phyloP scores from a whole-genome alignment of 1,140 invertebrate genomes.

The Drosophila nasuta region DNA sequence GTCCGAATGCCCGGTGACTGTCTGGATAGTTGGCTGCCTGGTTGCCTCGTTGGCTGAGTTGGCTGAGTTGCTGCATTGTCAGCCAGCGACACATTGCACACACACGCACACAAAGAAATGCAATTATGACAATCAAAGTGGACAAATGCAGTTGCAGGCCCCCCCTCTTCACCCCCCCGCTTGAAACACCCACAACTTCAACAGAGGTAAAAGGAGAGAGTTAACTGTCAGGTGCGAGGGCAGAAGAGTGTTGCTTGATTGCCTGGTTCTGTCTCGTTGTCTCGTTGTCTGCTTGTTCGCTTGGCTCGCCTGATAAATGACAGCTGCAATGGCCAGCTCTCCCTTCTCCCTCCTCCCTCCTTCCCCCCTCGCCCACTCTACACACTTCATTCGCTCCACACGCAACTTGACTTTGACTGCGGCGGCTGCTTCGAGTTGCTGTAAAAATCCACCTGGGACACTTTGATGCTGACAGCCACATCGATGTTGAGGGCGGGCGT shows the following conservation, averaged over 20 bases:
- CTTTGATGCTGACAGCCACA: conserved; percentile 42
- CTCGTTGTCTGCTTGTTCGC: not conserved
- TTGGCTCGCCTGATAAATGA: conserved; percentile 56
- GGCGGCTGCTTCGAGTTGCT: conserved; percentile 33
- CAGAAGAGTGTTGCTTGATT: too few species aligned
- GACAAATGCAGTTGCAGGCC: conserved; percentile 71
- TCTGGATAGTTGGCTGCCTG: not conserved
- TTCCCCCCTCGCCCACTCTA: not conserved
- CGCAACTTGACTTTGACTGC: conserved; percentile 27
- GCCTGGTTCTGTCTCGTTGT: conserved; percentile 14
- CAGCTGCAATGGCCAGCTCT: conserved; percentile 58
- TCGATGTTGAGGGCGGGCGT: conserved; percentile 32
- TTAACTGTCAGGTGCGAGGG: not conserved
- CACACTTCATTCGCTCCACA: not conserved
- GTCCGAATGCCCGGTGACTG: too few species aligned
- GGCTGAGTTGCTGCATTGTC: conserved; percentile 47
- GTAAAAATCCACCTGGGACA: conserved; percentile 45
- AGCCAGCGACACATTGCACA: conserved; percentile 11
- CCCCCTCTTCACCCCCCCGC: not conserved
- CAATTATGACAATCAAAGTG: conserved; percentile 80
- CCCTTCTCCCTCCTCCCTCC: not conserved
- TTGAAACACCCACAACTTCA: not conserved
- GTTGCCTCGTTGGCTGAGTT: not conserved
- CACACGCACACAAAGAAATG: conserved; percentile 64
- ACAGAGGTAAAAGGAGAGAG: not conserved